These are phyloP conservation scores for Empis stercorea DNA, from an alignment of 2,888 invertebrate genomes.

Conservation along the genomic window DNA sequence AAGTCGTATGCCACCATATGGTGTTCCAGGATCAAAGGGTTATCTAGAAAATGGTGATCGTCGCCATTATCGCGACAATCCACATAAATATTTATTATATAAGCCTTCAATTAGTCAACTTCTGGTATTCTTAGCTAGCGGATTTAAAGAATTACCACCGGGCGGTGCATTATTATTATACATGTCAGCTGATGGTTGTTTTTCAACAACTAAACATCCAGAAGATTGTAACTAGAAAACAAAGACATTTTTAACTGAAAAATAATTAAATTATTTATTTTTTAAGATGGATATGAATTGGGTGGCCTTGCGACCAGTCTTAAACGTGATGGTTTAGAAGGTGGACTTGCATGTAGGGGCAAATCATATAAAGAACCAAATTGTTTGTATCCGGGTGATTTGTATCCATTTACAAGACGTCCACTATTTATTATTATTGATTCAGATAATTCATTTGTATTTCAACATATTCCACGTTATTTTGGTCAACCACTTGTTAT, in stretches of 20 bases:
- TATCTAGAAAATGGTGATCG: constrained; percentile 61
- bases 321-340: constrained; percentile 53
- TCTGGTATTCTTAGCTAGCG: constrained; percentile 80
- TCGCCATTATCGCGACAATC: constrained; percentile 68
- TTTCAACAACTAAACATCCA: constrained; percentile 68
- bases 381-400: constrained; percentile 84
- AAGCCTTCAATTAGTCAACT: constrained; percentile 91
- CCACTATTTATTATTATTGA: constrained; percentile 90
- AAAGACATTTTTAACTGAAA: background rate
- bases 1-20: constrained; percentile 38
- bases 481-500: constrained; percentile 90
- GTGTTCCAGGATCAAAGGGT: constrained; percentile 40
- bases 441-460: constrained; percentile 88
- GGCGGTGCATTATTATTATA: constrained; percentile 85
- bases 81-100: constrained; percentile 92
- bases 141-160: constrained; percentile 84
- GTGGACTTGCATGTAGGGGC: constrained; percentile 33
- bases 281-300: constrained; percentile 74
- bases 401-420: constrained; percentile 83
- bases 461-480: constrained; percentile 78
- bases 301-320: constrained; percentile 85
- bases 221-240: constrained; percentile 66
- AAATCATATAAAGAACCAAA: constrained; percentile 51
- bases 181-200: constrained; percentile 85
- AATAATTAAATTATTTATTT: constrained; percentile 1